A percentile compares a stretch with the other conserved stretches of the same genome.
These are phyloP conservation scores for Chelonus formosanus DNA, from an alignment of 2,888 invertebrate species.

Conservation along the genomic window DNA sequence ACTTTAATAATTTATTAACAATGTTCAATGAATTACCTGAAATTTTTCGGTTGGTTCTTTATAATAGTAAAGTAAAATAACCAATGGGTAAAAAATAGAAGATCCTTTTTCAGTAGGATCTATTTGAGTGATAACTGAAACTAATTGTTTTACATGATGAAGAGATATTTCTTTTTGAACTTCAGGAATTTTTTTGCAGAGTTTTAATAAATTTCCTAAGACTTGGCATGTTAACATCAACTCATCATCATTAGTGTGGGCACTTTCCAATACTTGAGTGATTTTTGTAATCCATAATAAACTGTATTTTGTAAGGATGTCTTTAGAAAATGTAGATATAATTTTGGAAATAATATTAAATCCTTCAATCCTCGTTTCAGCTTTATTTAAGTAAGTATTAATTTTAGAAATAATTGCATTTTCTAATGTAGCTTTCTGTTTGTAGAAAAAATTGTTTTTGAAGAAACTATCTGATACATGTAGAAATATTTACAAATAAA, in stretches of 20 bases:
- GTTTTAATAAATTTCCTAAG: conserved; percentile 45
- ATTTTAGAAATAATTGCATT: conserved; percentile 46
- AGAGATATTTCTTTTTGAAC: conserved; percentile 57
- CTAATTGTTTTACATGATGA: conserved; percentile 55
- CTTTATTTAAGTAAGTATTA: conserved; percentile 53
- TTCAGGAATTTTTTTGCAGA: conserved; percentile 53
- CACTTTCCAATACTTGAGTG: conserved; percentile 49
- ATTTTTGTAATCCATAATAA: conserved; percentile 55
- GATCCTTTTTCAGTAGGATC: conserved; percentile 39
- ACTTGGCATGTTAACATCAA: conserved; percentile 49
- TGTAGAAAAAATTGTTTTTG: conserved; percentile 21
- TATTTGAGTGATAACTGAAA: conserved; percentile 46
- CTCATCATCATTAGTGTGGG: conserved; percentile 43
- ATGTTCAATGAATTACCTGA: conserved; percentile 46
- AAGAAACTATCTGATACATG: neutral
- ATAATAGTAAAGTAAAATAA: conserved; percentile 54
- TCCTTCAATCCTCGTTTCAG: conserved; percentile 47
- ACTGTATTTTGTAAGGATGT: conserved; percentile 48
- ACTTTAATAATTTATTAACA: no score
- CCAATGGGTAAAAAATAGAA: conserved; percentile 51
- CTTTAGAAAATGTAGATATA: conserved; percentile 43
- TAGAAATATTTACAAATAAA: neutral
- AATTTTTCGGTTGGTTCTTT: conserved; percentile 55
- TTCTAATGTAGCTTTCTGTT: conserved; percentile 46
- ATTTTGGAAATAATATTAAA: conserved; percentile 47